phyloP scores from a whole-genome alignment of 2,888 invertebrate species.

The Dryococelus australis region DNA sequence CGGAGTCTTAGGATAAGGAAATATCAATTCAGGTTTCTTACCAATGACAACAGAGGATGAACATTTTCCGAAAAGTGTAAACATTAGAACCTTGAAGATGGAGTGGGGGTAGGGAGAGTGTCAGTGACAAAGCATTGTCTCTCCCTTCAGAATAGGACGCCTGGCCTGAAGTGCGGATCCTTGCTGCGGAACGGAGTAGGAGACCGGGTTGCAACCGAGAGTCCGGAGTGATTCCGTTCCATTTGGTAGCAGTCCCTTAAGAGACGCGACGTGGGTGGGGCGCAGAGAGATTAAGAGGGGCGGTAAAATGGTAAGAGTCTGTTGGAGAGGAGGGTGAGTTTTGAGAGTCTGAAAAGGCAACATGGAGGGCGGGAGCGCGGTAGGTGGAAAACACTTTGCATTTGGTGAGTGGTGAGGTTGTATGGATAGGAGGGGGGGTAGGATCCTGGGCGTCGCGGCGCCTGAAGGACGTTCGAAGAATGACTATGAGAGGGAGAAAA shows the following conservation, averaged over 20 bases:
- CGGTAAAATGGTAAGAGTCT: neutral
- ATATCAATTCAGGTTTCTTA: too few species aligned
- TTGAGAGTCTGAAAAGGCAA: neutral
- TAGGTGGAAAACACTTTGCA: slow-evolving; percentile 29
- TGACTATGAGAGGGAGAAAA: neutral
- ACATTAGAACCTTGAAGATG: too few species aligned
- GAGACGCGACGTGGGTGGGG: neutral
- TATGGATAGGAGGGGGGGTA: neutral
- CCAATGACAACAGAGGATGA: too few species aligned
- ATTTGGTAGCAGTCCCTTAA: slow-evolving; percentile 5
- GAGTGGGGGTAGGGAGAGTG: too few species aligned
- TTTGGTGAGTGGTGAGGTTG: neutral
- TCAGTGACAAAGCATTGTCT: neutral
- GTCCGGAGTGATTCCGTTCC: slow-evolving; percentile 19
- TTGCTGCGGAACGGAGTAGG: neutral
- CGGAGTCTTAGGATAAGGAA: too few species aligned
- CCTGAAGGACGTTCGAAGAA: neutral
- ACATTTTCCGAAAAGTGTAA: too few species aligned
- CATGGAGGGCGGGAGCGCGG: neutral
- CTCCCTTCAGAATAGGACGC: neutral
- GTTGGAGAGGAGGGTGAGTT: neutral
- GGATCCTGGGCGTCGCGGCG: neutral
- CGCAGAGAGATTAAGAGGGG: neutral
- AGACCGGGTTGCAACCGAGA: neutral
- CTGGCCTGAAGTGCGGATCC: neutral